Percentiles rank a stretch among this genome's conserved stretches.
These are phyloP conservation scores for Mythimna loreyi DNA, from an alignment of 2,888 invertebrate species.

Conservation along the genomic window DNA sequence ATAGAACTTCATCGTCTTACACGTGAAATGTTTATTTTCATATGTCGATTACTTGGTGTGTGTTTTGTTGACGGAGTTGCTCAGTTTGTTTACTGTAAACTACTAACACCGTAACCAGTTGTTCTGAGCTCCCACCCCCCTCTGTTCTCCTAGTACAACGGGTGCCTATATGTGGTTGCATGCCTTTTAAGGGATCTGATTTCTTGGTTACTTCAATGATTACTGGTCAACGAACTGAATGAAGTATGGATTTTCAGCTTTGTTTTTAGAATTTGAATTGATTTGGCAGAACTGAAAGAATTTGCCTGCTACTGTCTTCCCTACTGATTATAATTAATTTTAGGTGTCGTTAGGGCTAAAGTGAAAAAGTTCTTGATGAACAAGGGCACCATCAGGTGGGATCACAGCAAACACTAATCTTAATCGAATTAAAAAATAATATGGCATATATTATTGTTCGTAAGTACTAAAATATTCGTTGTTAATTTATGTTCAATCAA, in stretches of 20 bases:
- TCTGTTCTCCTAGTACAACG: constrained; percentile 21
- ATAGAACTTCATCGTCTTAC: constrained; percentile 79
- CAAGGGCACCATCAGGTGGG: too few relatives aligned
- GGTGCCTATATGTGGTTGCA: constrained; percentile 32
- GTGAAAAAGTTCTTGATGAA: too few relatives aligned
- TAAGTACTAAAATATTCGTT: not conserved
- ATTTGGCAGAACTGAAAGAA: constrained; percentile 13
- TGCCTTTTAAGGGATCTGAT: constrained; percentile 50
- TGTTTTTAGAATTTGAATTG: constrained; percentile 32
- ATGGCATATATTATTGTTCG: too few relatives aligned
- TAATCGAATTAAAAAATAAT: too few relatives aligned
- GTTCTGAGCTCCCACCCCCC: constrained; percentile 62
- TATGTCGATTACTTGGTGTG: constrained; percentile 82
- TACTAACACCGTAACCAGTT: constrained; percentile 72
- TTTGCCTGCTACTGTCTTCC: too few relatives aligned
- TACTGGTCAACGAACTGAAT: constrained; percentile 65
- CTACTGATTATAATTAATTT: too few relatives aligned
- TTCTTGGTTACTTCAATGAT: constrained; percentile 54
- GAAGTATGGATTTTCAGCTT: constrained; percentile 55
- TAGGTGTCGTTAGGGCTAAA: too few relatives aligned
- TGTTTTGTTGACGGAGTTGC: constrained; percentile 80
- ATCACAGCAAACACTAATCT: too few relatives aligned
- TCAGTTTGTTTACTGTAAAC: constrained; percentile 83
- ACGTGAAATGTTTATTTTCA: constrained; percentile 84
- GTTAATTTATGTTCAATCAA: too few relatives aligned